A percentile compares a stretch with the other conserved stretches of the same genome.
Evolutionary conservation across 2,113 vertebrate genomes (phyloP).

Genomic region (Ramphastos sulfuratus): DNA sequence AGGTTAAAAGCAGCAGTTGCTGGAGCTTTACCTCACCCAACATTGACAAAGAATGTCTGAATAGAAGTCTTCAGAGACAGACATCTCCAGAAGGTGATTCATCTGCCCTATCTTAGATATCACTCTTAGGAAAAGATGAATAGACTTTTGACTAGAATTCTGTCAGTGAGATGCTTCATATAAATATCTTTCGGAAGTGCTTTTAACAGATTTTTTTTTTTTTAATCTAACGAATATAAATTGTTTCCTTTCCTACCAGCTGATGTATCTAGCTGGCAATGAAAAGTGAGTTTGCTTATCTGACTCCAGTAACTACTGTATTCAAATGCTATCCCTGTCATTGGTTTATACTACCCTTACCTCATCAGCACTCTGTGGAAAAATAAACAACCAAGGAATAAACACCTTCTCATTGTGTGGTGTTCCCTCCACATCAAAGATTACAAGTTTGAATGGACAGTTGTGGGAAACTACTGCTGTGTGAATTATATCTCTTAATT

Average conservation of each 20-base stretch:
- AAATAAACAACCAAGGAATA: background rate
- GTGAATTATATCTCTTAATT: background rate
- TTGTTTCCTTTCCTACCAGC: constrained; percentile 17
- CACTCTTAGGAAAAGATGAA: constrained; percentile 58
- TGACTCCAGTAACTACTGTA: background rate
- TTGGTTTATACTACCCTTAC: background rate
- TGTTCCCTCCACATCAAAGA: background rate
- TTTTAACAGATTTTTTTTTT: constrained; percentile 60
- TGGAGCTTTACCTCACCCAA: constrained; percentile 34
- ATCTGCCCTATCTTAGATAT: constrained; percentile 44
- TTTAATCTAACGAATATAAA: constrained; percentile 49
- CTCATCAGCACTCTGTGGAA: background rate
- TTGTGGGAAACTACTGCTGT: background rate
- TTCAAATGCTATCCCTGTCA: background rate
- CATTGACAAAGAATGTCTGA: constrained; percentile 41
- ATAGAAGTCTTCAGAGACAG: constrained; percentile 41
- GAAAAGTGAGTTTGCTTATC: constrained; percentile 28
- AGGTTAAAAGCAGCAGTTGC: constrained; percentile 26
- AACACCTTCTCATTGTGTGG: background rate
- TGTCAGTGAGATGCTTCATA: constrained; percentile 54
- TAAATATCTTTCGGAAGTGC: constrained; percentile 53
- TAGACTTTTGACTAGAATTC: constrained; percentile 57
- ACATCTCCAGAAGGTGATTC: constrained; percentile 52
- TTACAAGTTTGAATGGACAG: background rate
- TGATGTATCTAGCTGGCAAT: background rate